Percentiles rank a stretch among this genome's conserved stretches.
Evolutionary conservation across 2,113 vertebrate genomes (phyloP).

Genomic region (Chascanopsetta lugubris): DNA sequence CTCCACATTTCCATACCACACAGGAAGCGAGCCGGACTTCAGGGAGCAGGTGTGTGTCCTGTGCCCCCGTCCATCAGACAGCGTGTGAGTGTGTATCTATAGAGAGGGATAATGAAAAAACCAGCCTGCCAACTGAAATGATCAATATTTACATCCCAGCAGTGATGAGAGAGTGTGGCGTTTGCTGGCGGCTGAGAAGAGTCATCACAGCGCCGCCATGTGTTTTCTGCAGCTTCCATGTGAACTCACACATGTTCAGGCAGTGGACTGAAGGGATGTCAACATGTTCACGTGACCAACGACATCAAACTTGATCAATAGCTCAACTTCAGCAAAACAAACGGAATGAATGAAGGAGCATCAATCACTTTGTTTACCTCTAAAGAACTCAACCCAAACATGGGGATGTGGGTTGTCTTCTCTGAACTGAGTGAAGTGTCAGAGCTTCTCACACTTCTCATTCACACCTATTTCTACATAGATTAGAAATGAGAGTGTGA

Average conservation of each 20-base stretch:
- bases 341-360: too few relatives aligned
- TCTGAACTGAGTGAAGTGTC: too few relatives aligned
- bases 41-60: conserved; percentile 21
- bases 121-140: background rate
- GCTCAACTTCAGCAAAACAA: too few relatives aligned
- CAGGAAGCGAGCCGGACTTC: conserved; percentile 11
- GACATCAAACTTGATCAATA: too few relatives aligned
- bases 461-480: too few relatives aligned
- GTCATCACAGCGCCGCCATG: background rate
- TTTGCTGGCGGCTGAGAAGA: conserved; percentile 18
- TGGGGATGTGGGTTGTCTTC: too few relatives aligned
- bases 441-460: too few relatives aligned
- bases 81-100: conserved; percentile 19
- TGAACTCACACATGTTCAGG: background rate
- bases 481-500: too few relatives aligned
- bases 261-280: too few relatives aligned
- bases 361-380: too few relatives aligned
- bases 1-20: conserved; percentile 41
- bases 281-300: too few relatives aligned
- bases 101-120: conserved; percentile 37
- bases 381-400: too few relatives aligned
- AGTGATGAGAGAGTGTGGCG: background rate
- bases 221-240: background rate
- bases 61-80: conserved; percentile 44
- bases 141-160: conserved; percentile 52